These are phyloP conservation scores for Sphenodon punctatus DNA, from an alignment of 2,797 vertebrate species.

Conservation along the genomic window DNA sequence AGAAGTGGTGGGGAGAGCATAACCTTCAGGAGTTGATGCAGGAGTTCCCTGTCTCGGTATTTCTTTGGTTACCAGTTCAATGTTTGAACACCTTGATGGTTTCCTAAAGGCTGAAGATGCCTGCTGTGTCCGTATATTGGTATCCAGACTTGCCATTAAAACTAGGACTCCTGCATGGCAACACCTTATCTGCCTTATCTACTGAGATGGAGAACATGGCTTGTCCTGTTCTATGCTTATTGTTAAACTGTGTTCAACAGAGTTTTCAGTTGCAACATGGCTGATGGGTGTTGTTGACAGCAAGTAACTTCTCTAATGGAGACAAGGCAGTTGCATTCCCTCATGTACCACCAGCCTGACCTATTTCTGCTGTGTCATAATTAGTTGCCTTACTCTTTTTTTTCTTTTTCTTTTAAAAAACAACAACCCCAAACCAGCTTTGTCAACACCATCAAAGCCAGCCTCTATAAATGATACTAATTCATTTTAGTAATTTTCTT, in stretches of 20 bases:
- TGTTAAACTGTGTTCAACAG: neutral
- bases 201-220: neutral
- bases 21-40: no score
- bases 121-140: neutral
- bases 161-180: constrained; percentile 10
- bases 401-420: neutral
- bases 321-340: constrained; percentile 30
- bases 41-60: neutral
- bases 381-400: neutral
- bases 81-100: neutral
- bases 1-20: no score
- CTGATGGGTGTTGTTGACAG: neutral
- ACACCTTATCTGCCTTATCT: neutral
- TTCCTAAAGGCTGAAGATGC: neutral
- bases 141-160: neutral
- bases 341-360: neutral
- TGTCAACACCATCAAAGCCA: no score
- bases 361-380: no score
- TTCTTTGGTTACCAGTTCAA: no score
- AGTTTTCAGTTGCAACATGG: constrained; percentile 2
- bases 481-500: neutral
- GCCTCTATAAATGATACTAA: neutral
- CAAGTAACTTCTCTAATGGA: constrained; percentile 16
- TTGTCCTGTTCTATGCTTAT: neutral
- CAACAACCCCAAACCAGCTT: neutral